Percentiles rank a stretch among this genome's conserved stretches.
Conservation (phyloP, 1,140 invertebrate species). For the Zaprionus gabonicus region DNA sequence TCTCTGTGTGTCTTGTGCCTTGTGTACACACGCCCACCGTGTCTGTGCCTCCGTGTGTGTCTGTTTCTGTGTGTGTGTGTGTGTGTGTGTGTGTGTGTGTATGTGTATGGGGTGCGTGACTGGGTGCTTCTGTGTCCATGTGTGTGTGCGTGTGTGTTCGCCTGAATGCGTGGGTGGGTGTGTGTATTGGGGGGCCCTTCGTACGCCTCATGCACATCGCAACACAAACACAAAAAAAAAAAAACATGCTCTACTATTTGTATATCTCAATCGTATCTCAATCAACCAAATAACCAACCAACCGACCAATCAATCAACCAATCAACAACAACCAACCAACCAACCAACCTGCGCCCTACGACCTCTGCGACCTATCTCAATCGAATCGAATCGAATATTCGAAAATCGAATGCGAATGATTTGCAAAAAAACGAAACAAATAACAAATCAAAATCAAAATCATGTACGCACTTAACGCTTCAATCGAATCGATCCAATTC, state of each 20-base stretch:
- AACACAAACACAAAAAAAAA: conserved; percentile 18
- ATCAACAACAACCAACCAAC: conserved; percentile 41
- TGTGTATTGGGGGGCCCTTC: conserved; percentile 53
- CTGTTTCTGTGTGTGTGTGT: neutral
- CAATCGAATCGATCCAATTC: conserved; percentile 39
- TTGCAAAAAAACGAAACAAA: conserved; percentile 42
- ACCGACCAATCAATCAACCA: conserved; percentile 49
- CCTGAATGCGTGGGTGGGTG: conserved; percentile 5
- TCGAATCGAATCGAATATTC: conserved; percentile 34
- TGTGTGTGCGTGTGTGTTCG: neutral
- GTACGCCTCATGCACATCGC: conserved; percentile 45
- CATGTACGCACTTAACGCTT: conserved; percentile 66
- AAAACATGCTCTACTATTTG: conserved; percentile 29
- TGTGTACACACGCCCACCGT: conserved; percentile 53
- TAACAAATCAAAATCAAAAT: conserved; percentile 61
- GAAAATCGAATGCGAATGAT: conserved; percentile 50
- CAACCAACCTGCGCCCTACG: conserved; percentile 44
- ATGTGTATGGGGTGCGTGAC: neutral
- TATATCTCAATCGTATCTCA: conserved; percentile 43
- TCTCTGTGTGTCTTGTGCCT: conserved; percentile 35
- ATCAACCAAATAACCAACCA: conserved; percentile 51
- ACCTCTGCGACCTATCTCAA: conserved; percentile 19
- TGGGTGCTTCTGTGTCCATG: neutral
- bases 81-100: neutral
- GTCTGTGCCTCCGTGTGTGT: conserved; percentile 10